Evolutionary conservation across 2,113 vertebrate genomes (phyloP).

Genomic region (Oenanthe melanoleuca): DNA sequence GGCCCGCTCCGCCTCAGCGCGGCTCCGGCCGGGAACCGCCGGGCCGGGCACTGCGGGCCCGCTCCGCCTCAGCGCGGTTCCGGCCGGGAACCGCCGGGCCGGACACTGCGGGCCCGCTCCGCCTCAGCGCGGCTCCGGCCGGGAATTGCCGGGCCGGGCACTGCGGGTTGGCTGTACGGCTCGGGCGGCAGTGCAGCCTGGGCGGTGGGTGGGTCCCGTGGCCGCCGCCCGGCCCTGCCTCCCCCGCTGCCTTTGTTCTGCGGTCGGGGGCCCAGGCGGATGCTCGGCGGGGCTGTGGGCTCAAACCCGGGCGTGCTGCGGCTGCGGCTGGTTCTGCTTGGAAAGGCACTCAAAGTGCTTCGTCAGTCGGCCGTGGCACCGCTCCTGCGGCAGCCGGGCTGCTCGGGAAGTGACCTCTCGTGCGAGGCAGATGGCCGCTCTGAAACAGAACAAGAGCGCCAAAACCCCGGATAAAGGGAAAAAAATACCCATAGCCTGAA

Average conservation of each 20-base stretch:
- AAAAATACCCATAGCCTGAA: too few relatives aligned
- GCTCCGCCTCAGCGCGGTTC: not conserved
- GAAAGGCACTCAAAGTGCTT: not conserved
- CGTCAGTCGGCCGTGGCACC: not conserved
- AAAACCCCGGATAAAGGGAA: accelerated
- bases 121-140: not conserved
- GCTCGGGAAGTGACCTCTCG: not conserved
- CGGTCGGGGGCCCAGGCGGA: not conserved
- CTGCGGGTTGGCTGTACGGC: too few relatives aligned
- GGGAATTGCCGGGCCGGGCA: too few relatives aligned
- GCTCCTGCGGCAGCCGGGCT: not conserved
- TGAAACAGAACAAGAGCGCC: not conserved
- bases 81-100: not conserved
- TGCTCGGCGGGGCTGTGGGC: not conserved
- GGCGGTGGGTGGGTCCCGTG: not conserved
- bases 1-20: too few relatives aligned
- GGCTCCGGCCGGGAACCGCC: too few relatives aligned
- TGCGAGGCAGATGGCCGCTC: not conserved
- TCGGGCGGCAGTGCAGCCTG: not conserved
- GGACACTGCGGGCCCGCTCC: not conserved
- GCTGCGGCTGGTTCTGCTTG: not conserved
- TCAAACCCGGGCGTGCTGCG: too few relatives aligned
- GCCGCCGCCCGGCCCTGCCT: too few relatives aligned
- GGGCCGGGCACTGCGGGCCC: too few relatives aligned
- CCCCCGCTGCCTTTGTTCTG: not conserved